Evolutionary conservation across 2,113 vertebrate species (phyloP), one percentile per base, ranked within the genome.

Genomic region (Addax nasomaculatus): DNA sequence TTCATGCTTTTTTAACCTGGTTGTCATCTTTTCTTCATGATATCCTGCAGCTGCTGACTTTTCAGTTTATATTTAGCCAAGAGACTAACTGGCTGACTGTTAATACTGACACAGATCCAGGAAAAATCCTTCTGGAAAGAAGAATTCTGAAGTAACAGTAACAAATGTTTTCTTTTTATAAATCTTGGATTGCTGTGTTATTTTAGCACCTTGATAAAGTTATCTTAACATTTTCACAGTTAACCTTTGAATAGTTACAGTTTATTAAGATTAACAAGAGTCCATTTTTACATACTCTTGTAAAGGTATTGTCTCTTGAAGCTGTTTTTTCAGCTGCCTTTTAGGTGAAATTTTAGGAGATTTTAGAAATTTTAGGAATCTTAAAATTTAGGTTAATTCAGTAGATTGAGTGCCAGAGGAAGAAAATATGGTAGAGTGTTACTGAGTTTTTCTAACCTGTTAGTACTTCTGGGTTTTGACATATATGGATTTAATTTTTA

Each of bases 1-100:
- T 30, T 78, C 17, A 2, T 57, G 49, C 57, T 85, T 33, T 17
- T 1, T n/a, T 79, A 93, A 93, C 88, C 78, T 91, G 85, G 36
- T 73, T 87, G n/a, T 96, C 36, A 7, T 85, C 6, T 47, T 9
- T 95, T 70, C 95, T 93, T 96, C 13, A 16, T 95, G 93, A 88
- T 96, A 95, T 89, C 47, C 55, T 87, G 70, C 60, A 85, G 95
- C 97, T 98, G 96, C 98, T 98, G 98, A 85, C 93, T 98, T 58
- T 93, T 87, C 88, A 17, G 8, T 97, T 96, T 96, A 45, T 92
- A 36, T 96, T 95, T 98, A 96, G 76, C 97, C 92, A 92, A 78
- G 94, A 93, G 49, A 97, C 57, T 94, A 89, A 92, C 96, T 96
- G 67, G n/a, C 86, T 45, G 17, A 29, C 94, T 95, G 95, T 85